Evolutionary conservation across 1,140 invertebrate species (phyloP).

Genomic region (Globodera rostochiensis): DNA sequence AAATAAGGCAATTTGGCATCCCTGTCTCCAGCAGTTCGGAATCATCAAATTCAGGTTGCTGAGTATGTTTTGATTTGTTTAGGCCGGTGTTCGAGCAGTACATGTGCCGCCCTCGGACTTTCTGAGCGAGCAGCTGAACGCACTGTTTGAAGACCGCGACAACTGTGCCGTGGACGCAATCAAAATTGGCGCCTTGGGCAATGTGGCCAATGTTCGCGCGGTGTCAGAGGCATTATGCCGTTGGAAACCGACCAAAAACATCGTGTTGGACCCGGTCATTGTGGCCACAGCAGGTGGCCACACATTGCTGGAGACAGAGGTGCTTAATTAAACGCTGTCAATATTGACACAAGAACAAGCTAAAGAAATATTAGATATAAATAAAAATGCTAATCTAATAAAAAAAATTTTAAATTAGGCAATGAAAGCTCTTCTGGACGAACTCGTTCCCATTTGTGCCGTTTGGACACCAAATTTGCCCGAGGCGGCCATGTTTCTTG

Average conservation of each 20-base stretch:
- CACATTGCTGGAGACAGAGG: conserved; percentile 1
- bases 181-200: conserved; percentile 20
- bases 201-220: conserved; percentile 13
- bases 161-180: conserved; percentile 20
- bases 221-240: not conserved
- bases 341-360: too few species aligned
- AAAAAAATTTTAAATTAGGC: not conserved
- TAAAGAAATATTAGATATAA: too few species aligned
- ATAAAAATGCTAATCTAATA: too few species aligned
- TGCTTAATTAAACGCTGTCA: not conserved
- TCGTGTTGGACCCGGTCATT: conserved; percentile 31
- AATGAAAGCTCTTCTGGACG: not conserved
- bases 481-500: conserved; percentile 15
- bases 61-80: too few species aligned
- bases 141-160: not conserved
- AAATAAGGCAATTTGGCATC: too few species aligned
- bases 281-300: conserved; percentile 4
- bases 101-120: not conserved
- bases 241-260: not conserved
- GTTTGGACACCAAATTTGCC: conserved; percentile 28
- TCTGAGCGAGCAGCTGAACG: not conserved
- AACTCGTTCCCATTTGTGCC: conserved; percentile 11
- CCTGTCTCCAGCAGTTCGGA: too few species aligned
- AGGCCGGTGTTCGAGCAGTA: conserved; percentile 8
- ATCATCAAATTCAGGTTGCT: too few species aligned